A percentile compares a stretch with the other conserved stretches of the same genome.
Conservation (phyloP, 2,797 vertebrate species). For the Crax fasciolata region DNA sequence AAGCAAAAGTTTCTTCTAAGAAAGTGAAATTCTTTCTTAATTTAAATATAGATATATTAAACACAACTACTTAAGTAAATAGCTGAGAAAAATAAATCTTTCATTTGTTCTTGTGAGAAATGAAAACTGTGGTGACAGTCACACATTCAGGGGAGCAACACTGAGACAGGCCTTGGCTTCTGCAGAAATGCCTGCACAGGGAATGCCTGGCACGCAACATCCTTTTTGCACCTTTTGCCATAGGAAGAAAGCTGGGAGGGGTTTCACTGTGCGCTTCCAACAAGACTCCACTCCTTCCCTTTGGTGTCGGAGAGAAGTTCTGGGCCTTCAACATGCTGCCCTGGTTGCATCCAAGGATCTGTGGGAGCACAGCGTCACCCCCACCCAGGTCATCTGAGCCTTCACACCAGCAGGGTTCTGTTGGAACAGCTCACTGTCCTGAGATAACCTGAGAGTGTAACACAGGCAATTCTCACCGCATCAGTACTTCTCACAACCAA, state of each 20-base stretch:
- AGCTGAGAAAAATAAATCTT: background rate
- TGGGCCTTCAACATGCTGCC: background rate
- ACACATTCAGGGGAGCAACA: background rate
- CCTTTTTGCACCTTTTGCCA: background rate
- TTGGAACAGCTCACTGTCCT: background rate
- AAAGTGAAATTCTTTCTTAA: background rate
- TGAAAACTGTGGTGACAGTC: background rate
- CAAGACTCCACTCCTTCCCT: background rate
- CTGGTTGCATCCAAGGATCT: background rate
- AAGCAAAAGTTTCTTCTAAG: background rate
- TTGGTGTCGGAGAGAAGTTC: background rate
- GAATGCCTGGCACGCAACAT: background rate
- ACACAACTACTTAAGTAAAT: background rate
- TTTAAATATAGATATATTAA: background rate
- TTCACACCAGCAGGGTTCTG: background rate
- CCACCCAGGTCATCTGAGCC: background rate
- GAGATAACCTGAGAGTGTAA: background rate
- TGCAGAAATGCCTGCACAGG: background rate
- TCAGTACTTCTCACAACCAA: background rate
- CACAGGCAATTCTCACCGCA: background rate
- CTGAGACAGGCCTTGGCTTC: background rate
- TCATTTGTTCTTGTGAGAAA: background rate
- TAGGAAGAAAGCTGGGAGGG: background rate
- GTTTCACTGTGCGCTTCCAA: background rate
- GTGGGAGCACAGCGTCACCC: fast-evolving